These are phyloP conservation scores for Dicyrtoma fusca DNA, from an alignment of 2,888 invertebrate species.

Conservation along the genomic window DNA sequence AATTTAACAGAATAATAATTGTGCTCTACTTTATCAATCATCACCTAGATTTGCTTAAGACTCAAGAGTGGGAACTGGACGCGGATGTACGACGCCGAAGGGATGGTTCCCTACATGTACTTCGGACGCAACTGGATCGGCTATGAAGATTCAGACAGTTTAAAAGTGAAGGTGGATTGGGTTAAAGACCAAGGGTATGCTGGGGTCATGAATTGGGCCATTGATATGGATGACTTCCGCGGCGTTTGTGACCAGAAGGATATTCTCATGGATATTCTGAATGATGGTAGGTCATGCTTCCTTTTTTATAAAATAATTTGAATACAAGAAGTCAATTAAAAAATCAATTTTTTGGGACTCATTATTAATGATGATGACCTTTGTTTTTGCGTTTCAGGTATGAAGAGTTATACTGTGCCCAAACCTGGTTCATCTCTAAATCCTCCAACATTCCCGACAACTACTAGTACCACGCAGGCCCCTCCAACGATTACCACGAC, in stretches of 20 bases:
- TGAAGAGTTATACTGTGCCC: constrained; percentile 68
- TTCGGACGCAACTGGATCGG: constrained; percentile 82
- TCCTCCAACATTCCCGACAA: constrained; percentile 27
- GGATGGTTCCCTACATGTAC: constrained; percentile 82
- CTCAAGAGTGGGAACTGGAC: constrained; percentile 76
- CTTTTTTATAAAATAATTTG: background rate
- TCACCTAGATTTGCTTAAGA: constrained; percentile 82
- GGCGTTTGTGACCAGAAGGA: constrained; percentile 80
- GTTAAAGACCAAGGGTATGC: constrained; percentile 77
- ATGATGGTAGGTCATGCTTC: constrained; percentile 62
- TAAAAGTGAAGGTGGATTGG: constrained; percentile 88
- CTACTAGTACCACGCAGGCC: too few relatives aligned
- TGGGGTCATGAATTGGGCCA: constrained; percentile 91
- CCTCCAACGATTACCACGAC: constrained; percentile 43
- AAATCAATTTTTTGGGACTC: background rate
- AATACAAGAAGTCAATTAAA: background rate
- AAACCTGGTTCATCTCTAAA: constrained; percentile 38
- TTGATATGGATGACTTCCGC: constrained; percentile 88
- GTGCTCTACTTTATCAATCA: too few relatives aligned
- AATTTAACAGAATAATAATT: too few relatives aligned
- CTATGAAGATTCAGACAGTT: constrained; percentile 78
- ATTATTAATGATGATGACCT: background rate
- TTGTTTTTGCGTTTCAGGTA: constrained; percentile 57
- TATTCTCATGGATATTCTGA: constrained; percentile 72
- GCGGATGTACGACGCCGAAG: constrained; percentile 78